Percentiles rank a stretch among this genome's conserved stretches.
These are phyloP conservation scores for Amiota communis DNA, from an alignment of 2,888 invertebrate species.

Conservation along the genomic window DNA sequence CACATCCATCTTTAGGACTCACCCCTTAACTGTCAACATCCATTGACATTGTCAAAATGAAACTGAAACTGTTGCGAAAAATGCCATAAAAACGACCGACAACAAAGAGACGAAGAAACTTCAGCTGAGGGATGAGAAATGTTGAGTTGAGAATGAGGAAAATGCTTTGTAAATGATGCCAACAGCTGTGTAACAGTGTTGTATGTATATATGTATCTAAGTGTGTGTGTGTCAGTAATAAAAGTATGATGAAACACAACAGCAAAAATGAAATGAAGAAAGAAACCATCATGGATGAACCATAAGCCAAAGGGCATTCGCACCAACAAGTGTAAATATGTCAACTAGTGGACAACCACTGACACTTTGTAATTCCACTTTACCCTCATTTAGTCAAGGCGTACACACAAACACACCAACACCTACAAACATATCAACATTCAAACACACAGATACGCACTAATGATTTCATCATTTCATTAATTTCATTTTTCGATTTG, in stretches of 20 bases:
- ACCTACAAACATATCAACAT: too few species aligned
- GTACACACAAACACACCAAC: too few species aligned
- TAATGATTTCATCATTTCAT: neutral
- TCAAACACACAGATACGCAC: slow-evolving; percentile 24
- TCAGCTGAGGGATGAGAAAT: too few species aligned
- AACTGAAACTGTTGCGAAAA: slow-evolving; percentile 63
- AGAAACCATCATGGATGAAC: neutral
- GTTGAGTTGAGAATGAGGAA: slow-evolving; percentile 30
- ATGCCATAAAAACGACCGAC: slow-evolving; percentile 61
- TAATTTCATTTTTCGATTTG: too few species aligned
- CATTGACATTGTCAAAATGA: slow-evolving; percentile 49
- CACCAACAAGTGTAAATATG: neutral
- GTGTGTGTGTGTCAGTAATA: neutral
- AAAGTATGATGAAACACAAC: neutral
- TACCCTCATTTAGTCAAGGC: too few species aligned
- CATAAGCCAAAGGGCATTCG: neutral
- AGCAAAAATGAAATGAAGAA: slow-evolving; percentile 6
- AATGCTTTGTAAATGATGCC: slow-evolving; percentile 67
- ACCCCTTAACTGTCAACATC: too few species aligned
- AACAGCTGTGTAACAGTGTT: slow-evolving; percentile 59
- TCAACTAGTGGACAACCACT: neutral
- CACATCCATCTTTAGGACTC: too few species aligned
- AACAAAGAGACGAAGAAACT: too few species aligned
- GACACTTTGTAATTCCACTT: neutral
- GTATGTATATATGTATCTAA: neutral